Conservation (phyloP, 1,140 invertebrate species). For the Polyergus mexicanus region DNA sequence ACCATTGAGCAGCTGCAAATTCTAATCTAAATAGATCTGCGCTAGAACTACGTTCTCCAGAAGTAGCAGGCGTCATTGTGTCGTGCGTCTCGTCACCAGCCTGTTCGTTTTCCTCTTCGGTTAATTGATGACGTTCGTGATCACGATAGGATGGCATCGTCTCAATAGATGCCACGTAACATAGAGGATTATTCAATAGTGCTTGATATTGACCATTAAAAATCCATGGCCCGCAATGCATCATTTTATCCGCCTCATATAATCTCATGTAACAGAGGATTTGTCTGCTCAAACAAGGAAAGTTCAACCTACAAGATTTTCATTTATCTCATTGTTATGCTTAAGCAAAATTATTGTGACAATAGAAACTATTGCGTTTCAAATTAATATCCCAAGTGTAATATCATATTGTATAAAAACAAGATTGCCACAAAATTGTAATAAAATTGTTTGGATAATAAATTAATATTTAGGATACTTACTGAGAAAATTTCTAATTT, state of each 20-base stretch:
- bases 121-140: conserved; percentile 70
- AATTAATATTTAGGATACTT: conserved; percentile 4
- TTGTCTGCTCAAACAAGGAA: not conserved
- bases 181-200: conserved; percentile 80
- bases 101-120: conserved; percentile 83
- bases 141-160: conserved; percentile 72
- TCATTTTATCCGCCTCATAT: conserved; percentile 73
- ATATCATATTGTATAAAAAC: not conserved
- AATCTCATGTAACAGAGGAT: not conserved
- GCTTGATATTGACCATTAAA: conserved; percentile 80
- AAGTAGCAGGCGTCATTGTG: conserved; percentile 83
- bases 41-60: conserved; percentile 82
- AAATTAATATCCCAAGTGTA: not conserved
- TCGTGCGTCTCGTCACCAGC: conserved; percentile 81
- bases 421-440: not conserved
- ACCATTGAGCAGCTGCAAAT: conserved; percentile 93
- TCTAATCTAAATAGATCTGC: conserved; percentile 90
- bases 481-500: conserved; percentile 48
- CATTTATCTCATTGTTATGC: not conserved
- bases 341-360: not conserved
- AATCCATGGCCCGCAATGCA: conserved; percentile 82
- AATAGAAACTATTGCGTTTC: not conserved
- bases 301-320: conserved; percentile 20
- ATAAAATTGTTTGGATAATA: not conserved
- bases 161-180: conserved; percentile 79